phyloP scores from a whole-genome alignment of 2,797 vertebrate species.

The Dermochelys coriacea region DNA sequence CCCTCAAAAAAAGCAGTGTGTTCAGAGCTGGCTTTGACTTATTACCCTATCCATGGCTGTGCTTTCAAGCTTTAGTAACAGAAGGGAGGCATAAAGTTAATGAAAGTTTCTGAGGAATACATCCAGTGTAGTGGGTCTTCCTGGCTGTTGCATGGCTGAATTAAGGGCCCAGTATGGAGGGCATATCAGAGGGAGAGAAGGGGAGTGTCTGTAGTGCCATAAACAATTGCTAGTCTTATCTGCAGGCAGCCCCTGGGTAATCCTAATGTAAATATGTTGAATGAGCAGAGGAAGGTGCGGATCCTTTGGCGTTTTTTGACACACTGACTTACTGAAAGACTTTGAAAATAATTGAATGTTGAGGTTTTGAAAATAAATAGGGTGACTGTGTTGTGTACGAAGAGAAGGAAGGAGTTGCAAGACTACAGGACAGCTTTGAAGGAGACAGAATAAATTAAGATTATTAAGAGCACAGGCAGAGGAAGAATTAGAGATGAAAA shows the following conservation, averaged over 20 bases:
- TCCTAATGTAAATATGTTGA: no score
- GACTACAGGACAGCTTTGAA: background rate
- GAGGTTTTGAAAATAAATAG: background rate
- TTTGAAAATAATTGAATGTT: background rate
- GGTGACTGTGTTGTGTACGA: background rate
- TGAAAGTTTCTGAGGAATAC: background rate
- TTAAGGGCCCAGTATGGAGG: background rate
- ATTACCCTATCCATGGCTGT: background rate
- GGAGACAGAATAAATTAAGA: background rate
- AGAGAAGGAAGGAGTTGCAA: background rate
- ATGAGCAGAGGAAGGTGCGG: background rate
- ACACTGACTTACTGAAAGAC: background rate
- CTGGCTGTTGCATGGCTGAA: background rate
- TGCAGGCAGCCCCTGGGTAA: no score
- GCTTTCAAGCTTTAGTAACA: background rate
- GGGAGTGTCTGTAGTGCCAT: background rate
- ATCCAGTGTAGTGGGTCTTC: background rate
- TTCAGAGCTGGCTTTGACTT: background rate
- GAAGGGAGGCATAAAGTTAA: background rate
- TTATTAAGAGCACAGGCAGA: background rate
- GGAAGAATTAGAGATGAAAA: background rate
- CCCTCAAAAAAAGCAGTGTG: no score
- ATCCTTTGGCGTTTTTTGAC: background rate
- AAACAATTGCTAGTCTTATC: background rate
- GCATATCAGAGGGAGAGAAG: background rate